Base-by-base conservation (phyloP, 2,888 invertebrate genomes). In the Lasioglossum marginatum region DNA sequence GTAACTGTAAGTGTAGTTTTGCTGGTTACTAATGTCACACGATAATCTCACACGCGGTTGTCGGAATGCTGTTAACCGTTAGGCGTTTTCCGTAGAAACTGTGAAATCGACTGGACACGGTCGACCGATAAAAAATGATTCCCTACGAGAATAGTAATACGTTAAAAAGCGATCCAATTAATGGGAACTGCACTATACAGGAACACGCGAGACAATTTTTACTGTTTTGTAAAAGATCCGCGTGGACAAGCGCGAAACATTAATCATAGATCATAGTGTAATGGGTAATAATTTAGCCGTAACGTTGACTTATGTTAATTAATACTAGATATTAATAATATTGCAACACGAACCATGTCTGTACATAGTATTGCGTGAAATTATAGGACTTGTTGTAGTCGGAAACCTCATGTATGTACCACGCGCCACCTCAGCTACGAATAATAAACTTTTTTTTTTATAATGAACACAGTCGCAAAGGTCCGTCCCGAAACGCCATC, bases 401-500 rank as follows among this genome's bases (percentile, higher is more conserved):
- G 88, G 86, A 92, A 93, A 92, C 91, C 91, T 93, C 91, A 92
- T 93, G 93, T 92, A 92, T 92, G 92, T 94, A 93, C 90, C 92
- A 92, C 87, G 87, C 92, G 92, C 91, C 93, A 93, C 90, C 93
- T 93, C 91, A 93, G 88, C 90, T 92, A 92, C 89, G 91, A 83
- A 91, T 91, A 93, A 93, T 93, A 93, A 93, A 93, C 89, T 71
- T 91, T 91, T 92, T 92, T 91, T 91, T 92, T 92, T 90, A 85
- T 92, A 92, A 89, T 88, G 80, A 92, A 86, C 14, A 57, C 52
- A 40, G 45, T 79, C 52, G 34, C 52, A n/a, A 45, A 79, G 40
- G 37, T 57, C 4, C n/a, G 23, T 74, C n/a, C 48, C 43, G 43
- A 43, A 14, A 43, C 14, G 43, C 4, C 43, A 14, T 14, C 43